phyloP scores from a whole-genome alignment of 1,140 invertebrate species.

The Drosophila pectinifera region DNA sequence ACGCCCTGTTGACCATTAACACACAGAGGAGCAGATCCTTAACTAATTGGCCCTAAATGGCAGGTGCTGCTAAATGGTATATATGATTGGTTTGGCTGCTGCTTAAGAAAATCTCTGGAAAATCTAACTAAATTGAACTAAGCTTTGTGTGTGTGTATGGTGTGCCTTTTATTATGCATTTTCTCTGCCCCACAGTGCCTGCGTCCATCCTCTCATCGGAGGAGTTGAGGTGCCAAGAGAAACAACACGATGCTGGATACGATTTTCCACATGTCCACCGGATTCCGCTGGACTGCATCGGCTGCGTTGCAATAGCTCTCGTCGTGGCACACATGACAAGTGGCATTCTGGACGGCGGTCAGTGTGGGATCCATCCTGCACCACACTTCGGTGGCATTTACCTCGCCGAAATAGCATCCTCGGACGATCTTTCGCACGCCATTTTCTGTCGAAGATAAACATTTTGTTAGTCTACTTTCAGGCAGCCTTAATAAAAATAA shows the following conservation, averaged over 20 bases:
- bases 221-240: constrained; percentile 24
- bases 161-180: constrained; percentile 28
- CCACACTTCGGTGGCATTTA: constrained; percentile 70
- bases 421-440: constrained; percentile 66
- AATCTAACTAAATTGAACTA: constrained; percentile 36
- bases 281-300: not conserved
- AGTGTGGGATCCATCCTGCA: constrained; percentile 74
- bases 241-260: constrained; percentile 36
- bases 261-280: constrained; percentile 37
- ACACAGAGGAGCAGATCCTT: constrained; percentile 10
- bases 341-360: constrained; percentile 57
- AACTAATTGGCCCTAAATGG: constrained; percentile 11
- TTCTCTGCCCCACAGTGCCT: not conserved
- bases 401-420: constrained; percentile 77
- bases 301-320: constrained; percentile 72
- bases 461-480: constrained; percentile 59
- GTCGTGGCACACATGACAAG: constrained; percentile 73
- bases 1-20: constrained; percentile 39
- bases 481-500: constrained; percentile 28
- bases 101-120: not conserved
- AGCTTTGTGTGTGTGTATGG: constrained; percentile 13
- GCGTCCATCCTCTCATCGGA: constrained; percentile 2
- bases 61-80: constrained; percentile 2
- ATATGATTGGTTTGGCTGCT: not conserved
- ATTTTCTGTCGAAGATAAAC: constrained; percentile 54